A percentile compares a stretch with the other conserved stretches of the same genome.
Evolutionary conservation across 1,140 invertebrate species (phyloP).

Genomic region (Platyscapa corneri): DNA sequence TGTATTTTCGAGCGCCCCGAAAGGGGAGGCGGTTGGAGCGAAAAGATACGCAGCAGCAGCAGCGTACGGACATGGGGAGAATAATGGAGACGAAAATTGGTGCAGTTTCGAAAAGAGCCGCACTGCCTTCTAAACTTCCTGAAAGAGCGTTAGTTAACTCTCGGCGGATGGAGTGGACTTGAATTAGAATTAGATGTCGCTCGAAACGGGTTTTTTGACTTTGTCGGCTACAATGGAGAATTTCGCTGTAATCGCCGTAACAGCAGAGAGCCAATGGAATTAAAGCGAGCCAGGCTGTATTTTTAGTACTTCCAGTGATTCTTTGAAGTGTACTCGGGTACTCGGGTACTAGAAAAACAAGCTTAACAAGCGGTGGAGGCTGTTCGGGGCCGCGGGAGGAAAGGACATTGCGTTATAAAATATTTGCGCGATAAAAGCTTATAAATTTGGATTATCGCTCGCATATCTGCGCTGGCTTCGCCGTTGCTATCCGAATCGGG

Average conservation of each 20-base stretch:
- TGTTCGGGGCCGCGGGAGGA: not conserved
- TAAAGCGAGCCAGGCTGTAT: not conserved
- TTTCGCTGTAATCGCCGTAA: not conserved
- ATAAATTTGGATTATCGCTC: not conserved
- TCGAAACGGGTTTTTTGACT: not conserved
- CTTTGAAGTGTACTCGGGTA: not conserved
- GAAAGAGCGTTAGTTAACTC: not conserved
- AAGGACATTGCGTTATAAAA: not conserved
- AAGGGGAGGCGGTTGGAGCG: not conserved
- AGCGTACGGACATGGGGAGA: not conserved
- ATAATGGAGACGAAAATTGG: slow-evolving; percentile 16
- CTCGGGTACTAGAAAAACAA: not conserved
- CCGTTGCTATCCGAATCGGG: not conserved
- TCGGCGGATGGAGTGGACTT: not conserved
- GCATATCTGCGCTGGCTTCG: not conserved
- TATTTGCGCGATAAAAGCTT: not conserved
- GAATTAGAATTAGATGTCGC: not conserved
- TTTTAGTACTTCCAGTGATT: not conserved
- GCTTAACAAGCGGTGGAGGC: not conserved
- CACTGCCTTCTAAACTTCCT: not conserved
- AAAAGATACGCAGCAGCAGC: not conserved
- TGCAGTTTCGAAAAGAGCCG: not conserved
- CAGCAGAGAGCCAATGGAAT: not conserved
- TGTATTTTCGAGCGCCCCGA: not conserved
- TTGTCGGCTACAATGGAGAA: not conserved